Conservation (phyloP, 2,113 vertebrate genomes). For the Centropristis striata region DNA sequence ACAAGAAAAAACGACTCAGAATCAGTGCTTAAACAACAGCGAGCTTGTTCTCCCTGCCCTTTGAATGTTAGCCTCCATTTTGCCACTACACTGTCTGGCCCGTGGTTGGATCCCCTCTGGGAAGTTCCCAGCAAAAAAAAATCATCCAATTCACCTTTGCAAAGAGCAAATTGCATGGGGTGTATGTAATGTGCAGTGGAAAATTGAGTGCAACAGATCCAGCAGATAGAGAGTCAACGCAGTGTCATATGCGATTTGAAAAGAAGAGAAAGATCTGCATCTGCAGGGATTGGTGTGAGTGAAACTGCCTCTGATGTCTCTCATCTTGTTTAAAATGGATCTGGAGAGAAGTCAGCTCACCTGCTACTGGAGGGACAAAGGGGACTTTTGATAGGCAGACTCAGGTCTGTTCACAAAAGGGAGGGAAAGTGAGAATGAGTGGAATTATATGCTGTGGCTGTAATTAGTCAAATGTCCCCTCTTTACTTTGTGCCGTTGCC, state of each 20-base stretch:
- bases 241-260: conserved; percentile 14
- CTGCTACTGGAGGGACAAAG: conserved; percentile 27
- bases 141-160: conserved; percentile 41
- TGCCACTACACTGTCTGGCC: conserved; percentile 20
- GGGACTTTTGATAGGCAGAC: conserved; percentile 17
- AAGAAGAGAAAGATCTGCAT: conserved; percentile 53
- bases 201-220: conserved; percentile 48
- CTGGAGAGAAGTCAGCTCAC: conserved; percentile 21
- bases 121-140: conserved; percentile 31
- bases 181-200: conserved; percentile 31
- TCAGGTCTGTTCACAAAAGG: conserved; percentile 35
- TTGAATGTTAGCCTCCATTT: conserved; percentile 41
- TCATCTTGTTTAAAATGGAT: conserved; percentile 47
- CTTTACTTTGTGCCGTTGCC: not conserved
- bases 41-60: conserved; percentile 26
- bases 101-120: conserved; percentile 12
- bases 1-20: conserved; percentile 1
- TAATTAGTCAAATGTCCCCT: conserved; percentile 16
- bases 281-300: conserved; percentile 36
- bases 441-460: not conserved
- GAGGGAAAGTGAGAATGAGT: conserved; percentile 10
- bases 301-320: conserved; percentile 41
- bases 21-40: conserved; percentile 14
- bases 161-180: conserved; percentile 30
- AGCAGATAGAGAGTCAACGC: conserved; percentile 32